Conservation (phyloP, 1,140 invertebrate genomes). For the Plodia interpunctella region DNA sequence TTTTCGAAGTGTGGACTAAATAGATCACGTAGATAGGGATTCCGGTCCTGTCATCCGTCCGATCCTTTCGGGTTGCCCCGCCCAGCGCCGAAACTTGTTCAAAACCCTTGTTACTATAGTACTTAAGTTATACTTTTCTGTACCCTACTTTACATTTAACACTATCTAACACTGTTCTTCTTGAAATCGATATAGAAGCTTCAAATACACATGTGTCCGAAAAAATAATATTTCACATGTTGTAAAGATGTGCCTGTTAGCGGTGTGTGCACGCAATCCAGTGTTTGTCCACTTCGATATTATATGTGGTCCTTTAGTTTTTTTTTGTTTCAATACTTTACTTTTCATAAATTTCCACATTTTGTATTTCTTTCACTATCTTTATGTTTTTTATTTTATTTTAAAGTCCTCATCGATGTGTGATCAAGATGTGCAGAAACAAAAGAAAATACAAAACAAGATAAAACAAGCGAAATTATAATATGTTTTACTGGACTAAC, state of each 20-base stretch:
- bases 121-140: slow-evolving; percentile 43
- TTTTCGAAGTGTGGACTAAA: slow-evolving; percentile 63
- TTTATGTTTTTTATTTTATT: slow-evolving; percentile 33
- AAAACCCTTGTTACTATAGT: slow-evolving; percentile 40
- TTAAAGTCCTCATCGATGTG: slow-evolving; percentile 23
- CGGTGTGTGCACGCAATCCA: slow-evolving; percentile 71
- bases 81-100: slow-evolving; percentile 65
- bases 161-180: slow-evolving; percentile 47
- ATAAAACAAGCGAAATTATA: neutral
- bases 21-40: slow-evolving; percentile 58
- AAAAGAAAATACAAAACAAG: neutral
- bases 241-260: slow-evolving; percentile 66
- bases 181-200: slow-evolving; percentile 42
- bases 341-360: slow-evolving; percentile 54
- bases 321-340: slow-evolving; percentile 43
- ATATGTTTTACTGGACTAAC: slow-evolving; percentile 28
- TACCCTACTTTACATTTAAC: slow-evolving; percentile 57
- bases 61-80: slow-evolving; percentile 63
- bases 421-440: slow-evolving; percentile 26
- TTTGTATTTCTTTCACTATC: slow-evolving; percentile 55
- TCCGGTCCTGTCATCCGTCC: slow-evolving; percentile 38
- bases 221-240: slow-evolving; percentile 38
- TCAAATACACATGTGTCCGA: slow-evolving; percentile 49
- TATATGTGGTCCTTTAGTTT: slow-evolving; percentile 72
- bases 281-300: slow-evolving; percentile 68